Evolutionary conservation across 2,113 vertebrate genomes (phyloP).

Genomic region (Hiodon tergisus): DNA sequence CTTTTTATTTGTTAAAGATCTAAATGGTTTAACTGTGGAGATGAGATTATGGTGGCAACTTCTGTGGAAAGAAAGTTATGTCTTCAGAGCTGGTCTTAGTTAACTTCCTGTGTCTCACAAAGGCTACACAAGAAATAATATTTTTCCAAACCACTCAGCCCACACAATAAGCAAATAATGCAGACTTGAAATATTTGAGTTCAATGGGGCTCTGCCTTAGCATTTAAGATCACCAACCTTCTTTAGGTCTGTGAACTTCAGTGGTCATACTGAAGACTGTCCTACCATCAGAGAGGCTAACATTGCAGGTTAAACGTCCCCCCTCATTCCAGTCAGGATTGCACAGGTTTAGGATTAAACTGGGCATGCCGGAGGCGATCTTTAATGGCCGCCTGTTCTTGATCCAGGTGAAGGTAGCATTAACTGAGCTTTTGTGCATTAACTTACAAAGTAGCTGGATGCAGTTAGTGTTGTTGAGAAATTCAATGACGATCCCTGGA

Average conservation of each 20-base stretch:
- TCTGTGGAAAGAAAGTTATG: no score
- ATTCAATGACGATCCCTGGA: slow-evolving; percentile 21
- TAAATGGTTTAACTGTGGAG: no score
- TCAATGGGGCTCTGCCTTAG: neutral
- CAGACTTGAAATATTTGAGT: neutral
- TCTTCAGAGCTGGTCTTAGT: no score
- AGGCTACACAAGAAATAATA: no score
- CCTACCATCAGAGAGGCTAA: neutral
- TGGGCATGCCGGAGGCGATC: neutral
- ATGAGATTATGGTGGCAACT: no score
- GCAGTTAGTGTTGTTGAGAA: slow-evolving; percentile 22
- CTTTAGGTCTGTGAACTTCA: neutral
- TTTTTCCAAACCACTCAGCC: no score
- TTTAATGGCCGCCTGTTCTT: neutral
- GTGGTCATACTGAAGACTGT: slow-evolving; percentile 4
- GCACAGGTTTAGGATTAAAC: slow-evolving; percentile 23
- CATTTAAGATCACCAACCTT: neutral
- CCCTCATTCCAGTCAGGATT: slow-evolving; percentile 29
- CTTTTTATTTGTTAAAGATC: no score
- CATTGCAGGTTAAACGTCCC: slow-evolving; percentile 27
- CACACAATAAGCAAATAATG: no score
- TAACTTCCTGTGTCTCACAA: no score
- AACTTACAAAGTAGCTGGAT: slow-evolving; percentile 32
- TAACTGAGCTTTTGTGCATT: neutral
- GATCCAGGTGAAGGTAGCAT: slow-evolving; percentile 35